phyloP scores from a whole-genome alignment of 2,797 vertebrate genomes.

The Pseudomugil tenellus region DNA sequence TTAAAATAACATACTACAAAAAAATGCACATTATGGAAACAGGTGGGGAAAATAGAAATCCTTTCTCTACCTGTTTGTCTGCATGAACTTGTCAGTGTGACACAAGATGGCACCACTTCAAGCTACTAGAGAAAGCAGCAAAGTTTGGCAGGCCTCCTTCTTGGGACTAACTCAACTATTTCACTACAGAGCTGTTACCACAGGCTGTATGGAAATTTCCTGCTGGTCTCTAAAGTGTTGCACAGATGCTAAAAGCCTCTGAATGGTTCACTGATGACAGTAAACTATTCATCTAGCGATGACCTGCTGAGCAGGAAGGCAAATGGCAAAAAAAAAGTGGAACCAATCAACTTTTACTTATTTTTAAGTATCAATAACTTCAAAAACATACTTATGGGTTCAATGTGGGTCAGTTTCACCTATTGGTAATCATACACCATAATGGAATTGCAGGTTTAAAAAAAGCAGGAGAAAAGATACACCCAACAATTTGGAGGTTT shows the following conservation, averaged over 20 bases:
- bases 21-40: slow-evolving; percentile 1
- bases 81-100: slow-evolving; percentile 29
- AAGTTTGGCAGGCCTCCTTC: neutral
- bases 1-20: neutral
- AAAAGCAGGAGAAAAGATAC: neutral
- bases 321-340: slow-evolving; percentile 12
- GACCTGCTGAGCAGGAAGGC: slow-evolving; percentile 10
- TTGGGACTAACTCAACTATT: slow-evolving; percentile 10
- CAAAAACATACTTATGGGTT: neutral
- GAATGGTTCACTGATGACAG: slow-evolving; percentile 2
- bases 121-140: slow-evolving; percentile 9
- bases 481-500: slow-evolving; percentile 7
- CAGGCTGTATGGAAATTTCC: slow-evolving; percentile 44
- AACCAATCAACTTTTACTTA: slow-evolving; percentile 9
- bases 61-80: neutral
- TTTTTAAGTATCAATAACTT: neutral
- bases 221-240: neutral
- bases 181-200: slow-evolving; percentile 20
- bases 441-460: neutral
- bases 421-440: neutral
- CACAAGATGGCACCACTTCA: slow-evolving; percentile 14
- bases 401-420: neutral
- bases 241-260: slow-evolving; percentile 4
- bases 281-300: slow-evolving; percentile 6
- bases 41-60: neutral